These are phyloP conservation scores for Conger conger DNA, from an alignment of 2,113 vertebrate genomes.

Conservation along the genomic window DNA sequence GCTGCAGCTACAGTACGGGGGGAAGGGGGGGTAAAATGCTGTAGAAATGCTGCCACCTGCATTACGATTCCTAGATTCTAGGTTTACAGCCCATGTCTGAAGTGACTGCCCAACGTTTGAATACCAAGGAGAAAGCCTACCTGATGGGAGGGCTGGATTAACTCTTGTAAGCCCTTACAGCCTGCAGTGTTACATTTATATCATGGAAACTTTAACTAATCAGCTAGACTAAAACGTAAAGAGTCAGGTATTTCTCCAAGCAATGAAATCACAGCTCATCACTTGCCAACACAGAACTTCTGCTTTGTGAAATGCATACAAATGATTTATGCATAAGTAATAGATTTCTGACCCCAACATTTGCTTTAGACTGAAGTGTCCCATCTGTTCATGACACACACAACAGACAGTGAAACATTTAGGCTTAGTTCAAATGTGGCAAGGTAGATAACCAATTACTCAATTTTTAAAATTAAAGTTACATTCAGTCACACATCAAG, in stretches of 20 bases:
- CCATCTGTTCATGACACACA: background rate
- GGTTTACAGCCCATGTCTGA: background rate
- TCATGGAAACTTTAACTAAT: background rate
- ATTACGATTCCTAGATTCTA: background rate
- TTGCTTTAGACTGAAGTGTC: background rate
- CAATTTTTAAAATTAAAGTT: background rate
- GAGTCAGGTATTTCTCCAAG: background rate
- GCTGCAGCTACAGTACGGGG: background rate
- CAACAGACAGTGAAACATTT: background rate
- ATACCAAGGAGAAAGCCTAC: background rate
- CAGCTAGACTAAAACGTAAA: background rate
- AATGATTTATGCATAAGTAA: background rate
- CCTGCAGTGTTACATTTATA: background rate
- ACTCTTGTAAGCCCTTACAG: background rate
- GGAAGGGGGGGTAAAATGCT: background rate
- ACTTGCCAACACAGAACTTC: background rate
- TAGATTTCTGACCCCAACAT: background rate
- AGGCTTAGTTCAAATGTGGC: background rate
- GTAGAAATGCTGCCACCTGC: constrained; percentile 1
- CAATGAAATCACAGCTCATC: background rate
- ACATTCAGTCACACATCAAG: background rate
- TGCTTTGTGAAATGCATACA: background rate
- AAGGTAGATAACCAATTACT: background rate
- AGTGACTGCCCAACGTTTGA: background rate
- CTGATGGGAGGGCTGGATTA: background rate